phyloP scores from a whole-genome alignment of 2,797 vertebrate species.

The Acrocephalus scirpaceus region DNA sequence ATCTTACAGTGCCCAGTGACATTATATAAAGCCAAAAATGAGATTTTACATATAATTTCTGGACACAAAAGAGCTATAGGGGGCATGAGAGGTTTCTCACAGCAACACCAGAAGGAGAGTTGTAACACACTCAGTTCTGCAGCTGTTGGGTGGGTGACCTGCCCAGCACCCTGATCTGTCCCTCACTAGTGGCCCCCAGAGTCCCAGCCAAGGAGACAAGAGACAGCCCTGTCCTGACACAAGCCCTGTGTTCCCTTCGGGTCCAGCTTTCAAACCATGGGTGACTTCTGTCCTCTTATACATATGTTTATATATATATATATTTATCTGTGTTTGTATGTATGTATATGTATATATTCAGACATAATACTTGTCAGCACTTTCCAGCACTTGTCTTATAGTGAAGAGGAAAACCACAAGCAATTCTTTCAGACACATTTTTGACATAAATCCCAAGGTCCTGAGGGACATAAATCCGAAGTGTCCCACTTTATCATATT shows the following conservation, averaged over 20 bases:
- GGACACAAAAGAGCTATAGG: not conserved
- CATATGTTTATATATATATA: not conserved
- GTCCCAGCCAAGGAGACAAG: not conserved
- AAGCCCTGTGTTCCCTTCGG: rapidly evolving
- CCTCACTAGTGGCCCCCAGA: not conserved
- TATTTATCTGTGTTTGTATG: not conserved
- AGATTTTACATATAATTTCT: not conserved
- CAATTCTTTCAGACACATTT: not conserved
- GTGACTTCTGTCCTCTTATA: not conserved
- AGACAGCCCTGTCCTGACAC: not conserved
- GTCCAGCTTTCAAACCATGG: not conserved
- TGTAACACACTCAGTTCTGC: not conserved
- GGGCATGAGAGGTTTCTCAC: not conserved
- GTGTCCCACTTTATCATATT: not conserved
- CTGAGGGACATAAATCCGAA: not conserved
- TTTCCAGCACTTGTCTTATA: not conserved
- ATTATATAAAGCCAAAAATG: not conserved
- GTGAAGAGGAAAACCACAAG: not conserved
- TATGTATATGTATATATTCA: not conserved
- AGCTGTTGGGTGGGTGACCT: not conserved
- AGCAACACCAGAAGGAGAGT: not conserved
- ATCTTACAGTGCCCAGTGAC: not conserved
- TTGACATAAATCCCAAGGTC: not conserved
- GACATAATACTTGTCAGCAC: not conserved
- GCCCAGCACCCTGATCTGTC: too few species aligned